phyloP scores from a whole-genome alignment of 2,797 vertebrate species.

The Muraenolepis orangiensis region DNA sequence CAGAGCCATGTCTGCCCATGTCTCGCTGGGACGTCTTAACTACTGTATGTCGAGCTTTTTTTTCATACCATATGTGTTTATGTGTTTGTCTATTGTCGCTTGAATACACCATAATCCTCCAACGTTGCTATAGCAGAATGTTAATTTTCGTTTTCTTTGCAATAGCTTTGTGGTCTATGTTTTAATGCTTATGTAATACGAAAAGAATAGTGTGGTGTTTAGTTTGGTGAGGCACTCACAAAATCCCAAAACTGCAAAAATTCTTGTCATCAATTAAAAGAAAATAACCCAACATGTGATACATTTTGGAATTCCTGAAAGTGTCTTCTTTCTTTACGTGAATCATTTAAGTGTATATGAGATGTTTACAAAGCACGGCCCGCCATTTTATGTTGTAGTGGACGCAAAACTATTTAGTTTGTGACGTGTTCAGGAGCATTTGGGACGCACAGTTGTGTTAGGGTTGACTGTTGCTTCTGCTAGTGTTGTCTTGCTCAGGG shows the following conservation, averaged over 20 bases:
- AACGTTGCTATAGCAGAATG: slow-evolving; percentile 40
- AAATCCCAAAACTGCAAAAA: slow-evolving; percentile 36
- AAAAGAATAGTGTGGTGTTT: background rate
- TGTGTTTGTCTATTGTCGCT: slow-evolving; percentile 28
- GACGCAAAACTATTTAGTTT: too few species aligned
- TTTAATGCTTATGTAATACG: slow-evolving; percentile 18
- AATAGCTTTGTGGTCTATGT: slow-evolving; percentile 54
- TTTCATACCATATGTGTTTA: slow-evolving; percentile 41
- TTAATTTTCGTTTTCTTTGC: slow-evolving; percentile 53
- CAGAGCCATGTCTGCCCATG: slow-evolving; percentile 69
- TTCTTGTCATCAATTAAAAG: too few species aligned
- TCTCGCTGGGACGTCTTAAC: slow-evolving; percentile 71
- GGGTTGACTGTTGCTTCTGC: too few species aligned
- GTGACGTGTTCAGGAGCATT: too few species aligned
- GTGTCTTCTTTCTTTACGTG: too few species aligned
- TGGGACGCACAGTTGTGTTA: too few species aligned
- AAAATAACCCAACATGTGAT: too few species aligned
- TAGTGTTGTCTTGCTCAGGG: too few species aligned
- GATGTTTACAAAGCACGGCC: too few species aligned
- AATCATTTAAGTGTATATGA: too few species aligned
- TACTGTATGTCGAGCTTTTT: slow-evolving; percentile 54
- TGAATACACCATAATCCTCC: slow-evolving; percentile 40
- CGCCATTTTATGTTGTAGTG: too few species aligned
- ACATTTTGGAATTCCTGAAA: too few species aligned
- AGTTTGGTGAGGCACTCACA: slow-evolving; percentile 54